A percentile compares a stretch with the other conserved stretches of the same genome.
Evolutionary conservation across 2,113 vertebrate species (phyloP).

Genomic region (Triplophysa rosa): DNA sequence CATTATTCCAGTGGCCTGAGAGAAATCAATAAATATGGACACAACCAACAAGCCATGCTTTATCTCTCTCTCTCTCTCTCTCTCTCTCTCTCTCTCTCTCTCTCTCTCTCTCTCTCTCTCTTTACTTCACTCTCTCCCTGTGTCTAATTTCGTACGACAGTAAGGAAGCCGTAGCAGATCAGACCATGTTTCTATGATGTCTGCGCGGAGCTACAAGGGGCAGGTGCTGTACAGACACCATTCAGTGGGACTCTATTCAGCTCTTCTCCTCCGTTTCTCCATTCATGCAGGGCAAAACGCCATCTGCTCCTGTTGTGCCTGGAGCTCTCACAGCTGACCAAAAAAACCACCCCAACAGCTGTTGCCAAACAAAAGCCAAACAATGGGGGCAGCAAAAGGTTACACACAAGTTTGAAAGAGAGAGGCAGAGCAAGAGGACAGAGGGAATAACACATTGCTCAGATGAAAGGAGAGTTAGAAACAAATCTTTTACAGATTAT

Average conservation of each 20-base stretch:
- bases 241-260: slow-evolving; percentile 98
- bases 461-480: not conserved
- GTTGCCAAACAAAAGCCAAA: slow-evolving; percentile 99
- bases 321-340: slow-evolving; percentile 99
- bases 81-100: not conserved
- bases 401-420: slow-evolving; percentile 83
- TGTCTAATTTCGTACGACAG: slow-evolving; percentile 57
- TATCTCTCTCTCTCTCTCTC: slow-evolving; percentile 24
- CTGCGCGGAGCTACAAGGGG: slow-evolving; percentile 85
- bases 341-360: slow-evolving; percentile 92
- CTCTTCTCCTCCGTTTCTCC: slow-evolving; percentile 92
- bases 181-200: slow-evolving; percentile 82
- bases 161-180: slow-evolving; percentile 85
- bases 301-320: slow-evolving; percentile 99
- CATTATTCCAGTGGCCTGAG: slow-evolving; percentile 87
- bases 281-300: slow-evolving; percentile 99
- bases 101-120: slow-evolving; percentile 9
- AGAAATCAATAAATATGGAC: slow-evolving; percentile 97
- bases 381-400: slow-evolving; percentile 92
- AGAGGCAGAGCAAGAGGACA: slow-evolving; percentile 7
- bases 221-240: slow-evolving; percentile 99
- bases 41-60: slow-evolving; percentile 77
- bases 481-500: slow-evolving; percentile 37
- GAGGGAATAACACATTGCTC: not conserved
- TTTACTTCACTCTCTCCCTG: not conserved